Evolutionary conservation across 2,888 invertebrate genomes (phyloP), one percentile per base, ranked within the genome.

Genomic region (Philhelius pedissequus): DNA sequence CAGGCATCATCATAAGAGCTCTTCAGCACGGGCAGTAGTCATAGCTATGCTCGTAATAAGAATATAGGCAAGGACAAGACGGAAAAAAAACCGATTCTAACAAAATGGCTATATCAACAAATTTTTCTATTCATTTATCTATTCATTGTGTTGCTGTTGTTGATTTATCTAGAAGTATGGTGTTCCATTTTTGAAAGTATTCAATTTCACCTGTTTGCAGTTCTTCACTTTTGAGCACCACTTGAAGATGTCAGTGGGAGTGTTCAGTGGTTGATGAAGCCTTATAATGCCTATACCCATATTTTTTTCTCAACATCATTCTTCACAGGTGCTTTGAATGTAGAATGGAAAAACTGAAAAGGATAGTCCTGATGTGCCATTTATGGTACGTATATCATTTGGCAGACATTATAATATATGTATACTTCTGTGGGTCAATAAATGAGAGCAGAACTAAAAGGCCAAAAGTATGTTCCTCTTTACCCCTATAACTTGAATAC

Each of bases 161-260:
- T 11, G 27, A 20, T 7, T 20, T 56, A 8, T 9, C 9, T 7
- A 2, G 27, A 18, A 7, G 40, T 6, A 4, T 6, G 20, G 66
- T 58, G 18, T 73, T 73, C 18, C 35, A 13, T 25, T 62, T 69
- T 62, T 40, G 62, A 50, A 69, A 54, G 66, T 64, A 75, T 74
- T 83, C 74, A 64, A 79, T 78, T 83, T 66, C 52, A 83, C 83
- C 83, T 79, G 79, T 45, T 70, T 58, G 79, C 1, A 62, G 30
- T 56, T 62, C 54, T 43, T 22, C 50, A 54, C 18, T 25, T 50
- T 11, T 43, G 11, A 45, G 48, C 9, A 20, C 45, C 20, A 64
- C 11, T 40, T 18, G n/a, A 22, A 45, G 45, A 11, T 60, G 40
- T 70, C 74, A 74, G 69, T 75, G 74, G 30, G 15, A 20, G n/a